Conservation (phyloP, 35 echinoderm and acorn worm species). For the Ophiothrix spiculata region DNA sequence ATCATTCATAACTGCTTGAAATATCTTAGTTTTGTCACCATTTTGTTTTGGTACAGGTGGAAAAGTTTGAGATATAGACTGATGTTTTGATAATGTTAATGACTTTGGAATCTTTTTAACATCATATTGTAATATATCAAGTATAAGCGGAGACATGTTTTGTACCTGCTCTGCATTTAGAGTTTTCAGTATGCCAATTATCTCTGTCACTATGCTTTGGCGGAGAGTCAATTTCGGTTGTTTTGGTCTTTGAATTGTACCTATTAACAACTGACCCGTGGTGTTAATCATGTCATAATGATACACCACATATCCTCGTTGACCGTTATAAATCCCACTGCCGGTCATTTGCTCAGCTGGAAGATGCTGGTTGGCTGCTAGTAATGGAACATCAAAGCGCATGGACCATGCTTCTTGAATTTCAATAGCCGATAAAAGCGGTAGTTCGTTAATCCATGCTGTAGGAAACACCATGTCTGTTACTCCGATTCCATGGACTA, state of each 20-base stretch:
- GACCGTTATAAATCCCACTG: conserved; percentile 58
- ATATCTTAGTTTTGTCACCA: neutral
- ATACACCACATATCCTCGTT: conserved; percentile 56
- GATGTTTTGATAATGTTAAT: neutral
- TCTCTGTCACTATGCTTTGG: neutral
- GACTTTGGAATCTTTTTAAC: no score
- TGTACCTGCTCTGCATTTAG: neutral
- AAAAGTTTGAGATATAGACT: neutral
- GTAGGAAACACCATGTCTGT: conserved; percentile 63
- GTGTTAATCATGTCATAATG: conserved; percentile 67
- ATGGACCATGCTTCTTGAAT: conserved; percentile 82
- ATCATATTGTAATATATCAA: neutral
- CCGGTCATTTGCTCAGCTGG: conserved; percentile 76
- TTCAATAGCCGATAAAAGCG: conserved; percentile 67
- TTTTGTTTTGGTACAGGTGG: neutral
- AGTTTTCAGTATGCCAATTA: neutral
- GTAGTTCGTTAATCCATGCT: conserved; percentile 57
- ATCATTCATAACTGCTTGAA: conserved; percentile 59
- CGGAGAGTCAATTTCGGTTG: neutral
- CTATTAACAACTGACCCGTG: conserved; percentile 58
- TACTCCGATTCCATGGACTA: conserved; percentile 43
- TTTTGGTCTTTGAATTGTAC: neutral
- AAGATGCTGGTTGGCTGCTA: conserved; percentile 82
- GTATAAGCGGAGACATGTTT: conserved; percentile 4
- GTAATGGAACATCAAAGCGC: conserved; percentile 55